These are phyloP conservation scores for Oryzias woworae DNA, from an alignment of 2,113 vertebrate genomes.

Conservation along the genomic window DNA sequence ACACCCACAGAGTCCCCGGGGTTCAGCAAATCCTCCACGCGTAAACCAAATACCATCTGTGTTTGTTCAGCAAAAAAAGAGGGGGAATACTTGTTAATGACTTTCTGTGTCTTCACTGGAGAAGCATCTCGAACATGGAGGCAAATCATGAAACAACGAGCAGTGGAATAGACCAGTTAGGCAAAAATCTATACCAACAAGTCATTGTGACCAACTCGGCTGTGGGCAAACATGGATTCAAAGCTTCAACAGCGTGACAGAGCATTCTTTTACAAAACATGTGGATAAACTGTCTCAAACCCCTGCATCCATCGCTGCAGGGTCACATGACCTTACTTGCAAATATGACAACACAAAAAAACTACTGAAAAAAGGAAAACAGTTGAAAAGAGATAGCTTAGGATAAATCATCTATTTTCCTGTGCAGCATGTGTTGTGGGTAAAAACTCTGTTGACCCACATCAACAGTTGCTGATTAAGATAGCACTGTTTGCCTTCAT, in stretches of 20 bases:
- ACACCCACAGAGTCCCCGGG: constrained; percentile 32
- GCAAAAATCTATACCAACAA: constrained; percentile 11
- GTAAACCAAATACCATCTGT: constrained; percentile 82
- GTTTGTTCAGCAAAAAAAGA: constrained; percentile 78
- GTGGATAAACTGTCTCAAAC: too few species aligned
- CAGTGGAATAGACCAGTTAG: constrained; percentile 51
- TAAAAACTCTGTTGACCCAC: too few species aligned
- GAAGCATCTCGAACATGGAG: constrained; percentile 45
- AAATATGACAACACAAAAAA: background rate
- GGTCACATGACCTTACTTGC: too few species aligned
- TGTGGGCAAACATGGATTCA: too few species aligned
- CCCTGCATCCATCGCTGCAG: too few species aligned
- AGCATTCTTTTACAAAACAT: too few species aligned
- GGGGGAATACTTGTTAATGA: constrained; percentile 79
- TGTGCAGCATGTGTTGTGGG: background rate
- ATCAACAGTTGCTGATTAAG: background rate
- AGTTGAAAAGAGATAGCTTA: background rate
- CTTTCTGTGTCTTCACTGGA: constrained; percentile 78
- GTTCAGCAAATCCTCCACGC: constrained; percentile 79
- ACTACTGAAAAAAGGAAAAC: background rate
- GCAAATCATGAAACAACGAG: constrained; percentile 15
- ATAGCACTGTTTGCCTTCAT: constrained; percentile 9
- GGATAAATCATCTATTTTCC: background rate
- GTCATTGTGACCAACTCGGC: background rate
- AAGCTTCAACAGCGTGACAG: too few species aligned